phyloP scores from a whole-genome alignment of 2,888 invertebrate species.

The Watsonalla binaria region DNA sequence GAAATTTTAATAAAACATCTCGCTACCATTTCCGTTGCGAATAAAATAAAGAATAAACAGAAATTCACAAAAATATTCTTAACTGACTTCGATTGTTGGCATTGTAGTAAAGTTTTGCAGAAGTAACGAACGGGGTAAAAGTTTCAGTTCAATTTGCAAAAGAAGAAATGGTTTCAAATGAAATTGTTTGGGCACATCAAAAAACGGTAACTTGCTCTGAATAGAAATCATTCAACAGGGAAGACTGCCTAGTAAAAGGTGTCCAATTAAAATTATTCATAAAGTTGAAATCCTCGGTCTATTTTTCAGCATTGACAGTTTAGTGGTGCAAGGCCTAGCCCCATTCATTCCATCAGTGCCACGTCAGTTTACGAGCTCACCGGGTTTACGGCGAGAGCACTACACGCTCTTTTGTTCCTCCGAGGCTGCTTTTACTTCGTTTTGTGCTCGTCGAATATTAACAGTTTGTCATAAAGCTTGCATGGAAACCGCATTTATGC shows the following conservation, averaged over 20 bases:
- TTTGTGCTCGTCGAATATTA: slow-evolving; percentile 47
- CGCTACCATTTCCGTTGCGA: slow-evolving; percentile 33
- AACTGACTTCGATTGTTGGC: slow-evolving; percentile 42
- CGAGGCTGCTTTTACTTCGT: slow-evolving; percentile 37
- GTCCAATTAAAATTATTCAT: slow-evolving; percentile 53
- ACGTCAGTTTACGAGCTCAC: slow-evolving; percentile 57
- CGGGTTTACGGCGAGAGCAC: slow-evolving; percentile 55
- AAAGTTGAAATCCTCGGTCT: slow-evolving; percentile 34
- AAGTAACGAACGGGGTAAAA: slow-evolving; percentile 22
- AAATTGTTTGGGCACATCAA: slow-evolving; percentile 18
- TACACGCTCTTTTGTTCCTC: slow-evolving; percentile 52
- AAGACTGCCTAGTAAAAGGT: slow-evolving; percentile 32
- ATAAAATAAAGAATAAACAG: slow-evolving; percentile 44
- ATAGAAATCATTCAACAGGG: slow-evolving; percentile 22
- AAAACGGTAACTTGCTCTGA: slow-evolving; percentile 24
- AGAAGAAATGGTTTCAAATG: slow-evolving; percentile 21
- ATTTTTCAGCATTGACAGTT: slow-evolving; percentile 41
- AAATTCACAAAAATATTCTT: slow-evolving; percentile 42
- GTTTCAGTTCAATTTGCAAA: slow-evolving; percentile 24
- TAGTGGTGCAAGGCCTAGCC: slow-evolving; percentile 29
- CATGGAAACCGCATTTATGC: slow-evolving; percentile 14
- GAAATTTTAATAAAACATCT: slow-evolving; percentile 66
- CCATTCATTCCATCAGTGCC: slow-evolving; percentile 50
- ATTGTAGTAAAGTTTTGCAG: slow-evolving; percentile 42
- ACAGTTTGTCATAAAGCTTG: slow-evolving; percentile 42